A percentile compares a stretch with the other conserved stretches of the same genome.
phyloP scores from a whole-genome alignment of 2,113 vertebrate species.

The Anas platyrhynchos region DNA sequence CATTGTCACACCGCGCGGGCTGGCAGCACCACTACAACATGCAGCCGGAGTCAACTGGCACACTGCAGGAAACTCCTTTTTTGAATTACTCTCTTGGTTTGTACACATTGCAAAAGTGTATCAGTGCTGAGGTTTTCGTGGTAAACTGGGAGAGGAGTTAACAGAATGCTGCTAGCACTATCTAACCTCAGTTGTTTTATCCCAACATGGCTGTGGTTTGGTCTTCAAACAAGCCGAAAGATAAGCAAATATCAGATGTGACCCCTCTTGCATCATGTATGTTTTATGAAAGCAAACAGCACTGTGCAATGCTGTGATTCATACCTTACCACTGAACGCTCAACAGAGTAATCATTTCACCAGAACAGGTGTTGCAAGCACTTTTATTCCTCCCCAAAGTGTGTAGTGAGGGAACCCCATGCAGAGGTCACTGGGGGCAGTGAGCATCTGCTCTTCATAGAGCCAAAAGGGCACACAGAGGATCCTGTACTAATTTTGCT shows the following conservation, averaged over 20 bases:
- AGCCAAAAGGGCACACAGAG: neutral
- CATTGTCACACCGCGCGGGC: accelerated
- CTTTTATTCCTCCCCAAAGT: neutral
- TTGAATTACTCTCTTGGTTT: neutral
- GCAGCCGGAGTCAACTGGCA: neutral
- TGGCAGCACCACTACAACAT: neutral
- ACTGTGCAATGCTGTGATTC: neutral
- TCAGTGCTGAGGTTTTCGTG: slow-evolving; percentile 75
- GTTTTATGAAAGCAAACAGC: slow-evolving; percentile 49
- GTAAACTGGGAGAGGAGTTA: slow-evolving; percentile 52
- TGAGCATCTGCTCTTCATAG: neutral
- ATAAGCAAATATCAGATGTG: slow-evolving; percentile 68
- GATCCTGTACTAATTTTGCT: neutral
- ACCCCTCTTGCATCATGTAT: slow-evolving; percentile 18
- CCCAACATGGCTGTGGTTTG: slow-evolving; percentile 73
- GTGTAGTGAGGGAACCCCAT: neutral
- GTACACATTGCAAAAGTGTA: neutral
- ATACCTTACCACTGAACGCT: neutral
- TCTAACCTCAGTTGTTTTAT: slow-evolving; percentile 67
- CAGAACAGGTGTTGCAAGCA: neutral
- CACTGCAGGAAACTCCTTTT: neutral
- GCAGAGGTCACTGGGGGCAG: neutral
- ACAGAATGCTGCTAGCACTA: slow-evolving; percentile 28
- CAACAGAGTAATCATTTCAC: neutral
- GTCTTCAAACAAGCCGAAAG: slow-evolving; percentile 73